Evolutionary conservation across 2,888 invertebrate species (phyloP), one percentile per base, ranked within the genome.

Genomic region (Catocala fraxini): DNA sequence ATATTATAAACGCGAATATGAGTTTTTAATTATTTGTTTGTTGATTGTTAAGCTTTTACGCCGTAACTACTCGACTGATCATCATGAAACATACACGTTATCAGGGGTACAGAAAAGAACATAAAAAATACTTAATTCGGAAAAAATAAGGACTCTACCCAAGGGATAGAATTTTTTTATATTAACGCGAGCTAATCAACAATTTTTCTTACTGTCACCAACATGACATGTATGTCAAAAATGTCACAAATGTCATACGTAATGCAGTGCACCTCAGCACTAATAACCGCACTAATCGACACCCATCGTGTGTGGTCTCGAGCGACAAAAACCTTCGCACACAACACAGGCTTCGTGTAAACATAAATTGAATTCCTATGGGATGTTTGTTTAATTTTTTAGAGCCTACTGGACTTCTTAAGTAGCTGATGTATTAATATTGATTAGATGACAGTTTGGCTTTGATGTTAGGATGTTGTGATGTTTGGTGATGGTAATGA

Each of bases 341-440:
- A 77, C 79, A 71, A 70, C 80, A 65, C 69, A 65, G 66, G 53
- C 65, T 63, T 72, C 73, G 80, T 86, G 87, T 88, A 85, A 87
- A 90, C 88, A 87, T 83, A 84, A 86, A 89, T 90, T 88, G 87
- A 84, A 86, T 86, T 85, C 82, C 82, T 68, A 70, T 71, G 64
- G 70, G 70, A 71, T 85, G 81, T 87, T 87, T 85, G 81, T 75
- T 75, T 77, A 80, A 81, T 75, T 77, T 75, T 82, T 84, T 83
- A 81, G 83, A 75, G 73, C 71, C 74, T 65, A 71, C 76, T 71
- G 73, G 81, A 84, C 88, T 87, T 84, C 88, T 88, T 85, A 88
- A 83, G 87, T 86, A 89, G 88, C 87, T 75, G 63, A 59, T 46
- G 71, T 75, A 75, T 80, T 83, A 79, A 79, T 80, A 77, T 82